Evolutionary conservation across 2,888 invertebrate genomes (phyloP), one percentile per base, ranked within the genome.

Genomic region (Tetranychus truncatus): DNA sequence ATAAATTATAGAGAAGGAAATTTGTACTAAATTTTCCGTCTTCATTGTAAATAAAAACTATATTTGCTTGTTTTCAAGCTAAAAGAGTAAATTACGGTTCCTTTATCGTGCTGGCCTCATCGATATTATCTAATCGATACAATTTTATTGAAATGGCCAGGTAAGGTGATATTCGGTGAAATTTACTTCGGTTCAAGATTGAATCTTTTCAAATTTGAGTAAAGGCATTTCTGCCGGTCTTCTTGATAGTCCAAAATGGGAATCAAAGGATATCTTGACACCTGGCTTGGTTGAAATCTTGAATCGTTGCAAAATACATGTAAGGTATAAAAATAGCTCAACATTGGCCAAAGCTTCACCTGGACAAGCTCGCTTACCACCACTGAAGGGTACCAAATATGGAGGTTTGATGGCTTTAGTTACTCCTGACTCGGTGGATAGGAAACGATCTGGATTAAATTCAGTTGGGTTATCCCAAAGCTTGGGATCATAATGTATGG

Each of bases 321-420:
- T 76, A 20, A 78, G 74, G 65, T 77, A 79, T 15, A 79, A 55
- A 66, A 79, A 79, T 0, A 79, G 75, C 74, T 79, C 79, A 21
- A 77, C 77, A 20, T 78, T 76, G 15, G 79, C 79, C 45, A 79
- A 74, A 4, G 76, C 74, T 66, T 79, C 79, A 21, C 79, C 79
- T 6, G 78, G 78, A 66, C 79, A 79, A 15, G 77, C 77, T 55
- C 79, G 71, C 21, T 72, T 72, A 74, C 74, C 74, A 11, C 55
- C 34, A 11, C 71, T 71, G 71, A 79, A 79, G 1, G 79, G 79
- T 18, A 79, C 78, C 72, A 77, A 77, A 20, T 74, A 75, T 45
- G 78, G 78, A 46, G 18, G 44, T 11, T 76, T 66, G 55, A 15
- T 55, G 11, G 15, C 55, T 34, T 77, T 76, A 20, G 77, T 65